Evolutionary conservation across 2,797 vertebrate genomes (phyloP), one percentile per base, ranked within the genome.

Genomic region (Sparidentex hasta): DNA sequence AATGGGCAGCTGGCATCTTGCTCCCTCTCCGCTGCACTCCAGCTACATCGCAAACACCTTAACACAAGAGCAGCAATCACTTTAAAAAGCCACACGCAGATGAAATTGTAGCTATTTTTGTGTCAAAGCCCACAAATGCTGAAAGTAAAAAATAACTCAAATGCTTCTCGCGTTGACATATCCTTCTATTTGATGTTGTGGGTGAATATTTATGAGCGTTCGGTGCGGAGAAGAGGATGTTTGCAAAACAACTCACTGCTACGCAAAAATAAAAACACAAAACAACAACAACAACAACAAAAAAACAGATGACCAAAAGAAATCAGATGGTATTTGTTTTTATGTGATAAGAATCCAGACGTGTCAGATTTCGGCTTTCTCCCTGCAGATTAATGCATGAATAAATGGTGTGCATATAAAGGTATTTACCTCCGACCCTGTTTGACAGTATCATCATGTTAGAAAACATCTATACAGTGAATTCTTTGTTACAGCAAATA

Each of bases 71-170:
- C 16, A 70, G 33, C 50, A 71, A 46, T 69, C 41, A 50, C 54
- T 80, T 57, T 56, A 51, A 77, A 67, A 54, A 84, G 80, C 64
- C 67, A 75, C 23, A 63, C 7, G 2, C 50, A 5, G 56, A 73
- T 64, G 44, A 82, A 78, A 82, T 74, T 47, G 74, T 47, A 38
- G 82, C 71, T 78, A 82, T 91, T 89, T 90, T 74, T 84, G 50
- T 84, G 73, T 82, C 78, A 85, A 82, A 80, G 78, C 65, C 52
- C 74, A 74, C 33, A 65, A 90, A 87, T 66, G 78, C n/a, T 27
- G 57, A 64, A 61, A 61, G 48, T 59, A 48, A 48, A 54, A 72
- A 80, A 84, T 20, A 86, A 55, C 58, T 70, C 21, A 21, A 57
- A 57, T 71, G 38, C 48, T 38, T 74, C 61, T 73, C 2, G 0